phyloP scores from a whole-genome alignment of 2,888 invertebrate species.

The Malthinus seriepunctatus region DNA sequence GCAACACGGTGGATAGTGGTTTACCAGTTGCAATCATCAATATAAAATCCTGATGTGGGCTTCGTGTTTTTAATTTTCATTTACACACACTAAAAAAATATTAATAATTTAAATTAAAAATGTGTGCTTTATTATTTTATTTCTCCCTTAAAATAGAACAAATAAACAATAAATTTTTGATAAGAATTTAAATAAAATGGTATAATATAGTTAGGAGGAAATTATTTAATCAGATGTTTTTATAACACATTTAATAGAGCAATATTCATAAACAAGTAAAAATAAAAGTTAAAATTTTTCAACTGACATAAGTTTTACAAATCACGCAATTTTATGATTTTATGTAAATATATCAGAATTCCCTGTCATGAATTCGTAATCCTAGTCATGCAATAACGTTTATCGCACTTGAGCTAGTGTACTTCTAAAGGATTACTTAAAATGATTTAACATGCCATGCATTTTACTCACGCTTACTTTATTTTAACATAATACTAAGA shows the following conservation, averaged over 20 bases:
- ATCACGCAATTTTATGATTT: constrained; percentile 27
- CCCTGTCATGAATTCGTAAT: constrained; percentile 21
- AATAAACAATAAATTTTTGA: background rate
- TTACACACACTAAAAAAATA: too few relatives aligned
- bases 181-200: background rate
- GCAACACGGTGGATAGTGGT: too few relatives aligned
- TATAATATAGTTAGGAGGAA: background rate
- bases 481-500: background rate
- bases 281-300: constrained; percentile 1
- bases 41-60: too few relatives aligned
- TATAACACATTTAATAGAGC: constrained; percentile 6
- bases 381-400: constrained; percentile 23
- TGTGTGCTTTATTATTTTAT: too few relatives aligned
- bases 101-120: too few relatives aligned
- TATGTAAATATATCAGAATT: constrained; percentile 26
- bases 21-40: too few relatives aligned
- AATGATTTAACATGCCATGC: constrained; percentile 18
- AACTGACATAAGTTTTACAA: constrained; percentile 12
- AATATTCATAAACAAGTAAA: constrained; percentile 5
- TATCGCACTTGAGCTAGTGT: constrained; percentile 23
- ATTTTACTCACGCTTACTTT: constrained; percentile 18
- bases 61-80: too few relatives aligned
- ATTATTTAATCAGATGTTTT: constrained; percentile 8
- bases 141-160: too few relatives aligned
- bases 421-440: constrained; percentile 22